phyloP scores from a whole-genome alignment of 2,113 vertebrate genomes.

The Camelus dromedarius region DNA sequence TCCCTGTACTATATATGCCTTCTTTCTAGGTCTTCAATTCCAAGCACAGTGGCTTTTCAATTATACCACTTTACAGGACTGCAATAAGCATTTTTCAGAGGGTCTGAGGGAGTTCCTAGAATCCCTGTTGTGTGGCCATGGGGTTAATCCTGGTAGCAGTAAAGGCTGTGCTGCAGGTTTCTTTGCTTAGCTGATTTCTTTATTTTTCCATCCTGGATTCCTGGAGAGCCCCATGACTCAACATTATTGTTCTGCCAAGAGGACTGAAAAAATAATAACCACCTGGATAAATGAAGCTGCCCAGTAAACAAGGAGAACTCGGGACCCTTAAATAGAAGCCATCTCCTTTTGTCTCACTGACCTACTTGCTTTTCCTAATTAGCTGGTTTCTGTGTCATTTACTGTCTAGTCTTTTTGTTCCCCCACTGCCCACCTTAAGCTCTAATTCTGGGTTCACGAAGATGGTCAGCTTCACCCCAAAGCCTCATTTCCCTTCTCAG shows the following conservation, averaged over 20 bases:
- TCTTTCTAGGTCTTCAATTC: neutral
- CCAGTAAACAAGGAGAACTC: neutral
- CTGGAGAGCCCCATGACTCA: neutral
- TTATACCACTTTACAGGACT: neutral
- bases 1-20: neutral
- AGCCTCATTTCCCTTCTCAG: neutral
- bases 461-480: neutral
- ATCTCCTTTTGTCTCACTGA: neutral
- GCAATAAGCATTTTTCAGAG: neutral
- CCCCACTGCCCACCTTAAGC: neutral
- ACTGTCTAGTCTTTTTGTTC: neutral
- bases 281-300: neutral
- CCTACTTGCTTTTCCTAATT: neutral
- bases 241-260: neutral
- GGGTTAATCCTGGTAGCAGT: neutral
- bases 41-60: conserved; percentile 13
- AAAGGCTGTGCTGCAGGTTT: neutral
- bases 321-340: fast-evolving
- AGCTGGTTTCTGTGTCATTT: neutral
- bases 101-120: neutral
- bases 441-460: neutral
- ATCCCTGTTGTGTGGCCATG: neutral
- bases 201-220: neutral
- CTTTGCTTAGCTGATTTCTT: neutral
- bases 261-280: neutral